Base-by-base conservation (phyloP, 2,888 invertebrate species). In the Polydrusus pterygomalis region DNA sequence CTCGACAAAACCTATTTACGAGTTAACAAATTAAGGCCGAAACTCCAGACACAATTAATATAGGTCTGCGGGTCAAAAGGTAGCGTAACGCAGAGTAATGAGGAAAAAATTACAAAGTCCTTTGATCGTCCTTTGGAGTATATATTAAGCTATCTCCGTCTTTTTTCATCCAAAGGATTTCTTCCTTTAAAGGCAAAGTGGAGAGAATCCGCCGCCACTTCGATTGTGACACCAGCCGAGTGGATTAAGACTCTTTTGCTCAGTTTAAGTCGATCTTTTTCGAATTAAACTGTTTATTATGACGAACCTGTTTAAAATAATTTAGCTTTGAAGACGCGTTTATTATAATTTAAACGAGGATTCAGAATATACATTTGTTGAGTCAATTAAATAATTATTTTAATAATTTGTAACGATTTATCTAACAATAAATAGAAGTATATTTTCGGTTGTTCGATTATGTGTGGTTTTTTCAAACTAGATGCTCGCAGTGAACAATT, bases 241-340 rank as follows among this genome's bases (percentile, higher is more conserved):
- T 54, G 72, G 65, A 65, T 72, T 72, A 72, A 64, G 65, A 72
- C 65, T 72, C 65, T 72, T 72, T 72, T 45, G 65, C 65, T 54
- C 54, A 71, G 71, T 62, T 63, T 70, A 58, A 25, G 60, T 47
- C 15, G 34, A 62, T 56, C 20, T 38, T 71, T 63, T 71, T 17
- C 43, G 58, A 43, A 69, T 64, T 69, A 69, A 58, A 56, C 25
- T 58, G 58, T 69, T 69, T 69, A 58, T 69, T 69, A 20, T 56
- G 25, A 54, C 47, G 54, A 20, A 25, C 18, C 13, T 7, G 38
- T 38, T 54, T 11, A 60, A 7, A 6, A 15, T 6, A 38, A 11
- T 38, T 60, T 38, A 17, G 38, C 38, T 60, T 60, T 60, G 20
- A 63, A 43, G 40, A 54, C 54, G 54, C 30, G 34, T 67, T 18